A percentile compares a stretch with the other conserved stretches of the same genome.
Evolutionary conservation across 2,113 vertebrate species (phyloP).

Genomic region (Phocoena sinus): DNA sequence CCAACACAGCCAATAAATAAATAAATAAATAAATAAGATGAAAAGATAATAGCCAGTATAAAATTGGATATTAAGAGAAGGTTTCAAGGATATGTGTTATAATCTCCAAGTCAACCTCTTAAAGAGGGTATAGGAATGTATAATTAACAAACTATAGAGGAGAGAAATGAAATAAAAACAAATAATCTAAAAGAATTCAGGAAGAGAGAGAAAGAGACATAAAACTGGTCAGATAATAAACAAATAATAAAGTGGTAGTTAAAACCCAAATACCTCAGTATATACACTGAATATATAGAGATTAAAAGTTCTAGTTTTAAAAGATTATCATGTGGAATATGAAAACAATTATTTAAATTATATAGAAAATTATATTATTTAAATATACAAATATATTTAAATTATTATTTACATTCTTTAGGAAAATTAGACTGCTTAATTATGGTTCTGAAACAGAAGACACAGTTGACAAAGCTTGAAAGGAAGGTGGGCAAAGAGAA

Average conservation of each 20-base stretch:
- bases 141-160: background rate
- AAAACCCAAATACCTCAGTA: background rate
- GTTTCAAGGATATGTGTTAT: background rate
- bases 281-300: background rate
- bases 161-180: background rate
- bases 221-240: background rate
- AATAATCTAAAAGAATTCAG: background rate
- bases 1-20: too few species aligned
- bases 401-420: background rate
- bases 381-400: background rate
- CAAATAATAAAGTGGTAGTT: background rate
- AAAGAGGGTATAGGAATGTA: background rate
- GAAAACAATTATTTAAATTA: background rate
- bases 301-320: background rate
- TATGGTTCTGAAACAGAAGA: background rate
- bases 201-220: background rate
- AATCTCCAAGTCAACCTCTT: background rate
- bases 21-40: too few species aligned
- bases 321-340: background rate
- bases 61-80: background rate
- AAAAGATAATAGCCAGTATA: background rate
- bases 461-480: background rate
- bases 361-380: background rate
- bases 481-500: background rate
- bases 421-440: background rate